phyloP scores from a whole-genome alignment of 2,113 vertebrate species.

The Jaculus jaculus region DNA sequence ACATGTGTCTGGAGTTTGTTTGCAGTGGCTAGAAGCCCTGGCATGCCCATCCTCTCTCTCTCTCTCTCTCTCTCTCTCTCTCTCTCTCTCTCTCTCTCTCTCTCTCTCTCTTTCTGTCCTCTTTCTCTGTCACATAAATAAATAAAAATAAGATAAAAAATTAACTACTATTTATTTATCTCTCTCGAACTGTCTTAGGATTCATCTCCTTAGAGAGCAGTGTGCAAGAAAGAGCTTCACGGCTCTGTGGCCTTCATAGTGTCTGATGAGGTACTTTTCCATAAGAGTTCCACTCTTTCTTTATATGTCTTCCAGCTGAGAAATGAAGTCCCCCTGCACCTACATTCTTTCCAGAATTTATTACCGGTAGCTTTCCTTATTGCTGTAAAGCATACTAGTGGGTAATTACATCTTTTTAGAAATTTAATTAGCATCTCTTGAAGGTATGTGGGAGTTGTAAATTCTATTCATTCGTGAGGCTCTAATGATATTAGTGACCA shows the following conservation, averaged over 20 bases:
- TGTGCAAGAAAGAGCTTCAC: neutral
- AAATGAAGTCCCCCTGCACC: neutral
- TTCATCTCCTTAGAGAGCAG: neutral
- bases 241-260: neutral
- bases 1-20: too few relatives aligned
- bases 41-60: too few relatives aligned
- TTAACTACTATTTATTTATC: neutral
- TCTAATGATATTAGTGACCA: slow-evolving; percentile 26
- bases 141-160: too few relatives aligned
- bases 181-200: neutral
- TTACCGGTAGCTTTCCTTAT: neutral
- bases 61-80: too few relatives aligned
- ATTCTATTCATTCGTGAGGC: slow-evolving; percentile 1
- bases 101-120: too few relatives aligned
- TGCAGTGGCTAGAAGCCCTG: too few relatives aligned
- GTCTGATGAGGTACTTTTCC: neutral
- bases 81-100: too few relatives aligned
- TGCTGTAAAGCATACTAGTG: neutral
- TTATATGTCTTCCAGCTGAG: neutral
- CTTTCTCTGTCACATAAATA: too few relatives aligned
- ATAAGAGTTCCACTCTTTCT: neutral
- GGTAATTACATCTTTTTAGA: slow-evolving; percentile 10
- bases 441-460: slow-evolving; percentile 12
- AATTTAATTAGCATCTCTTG: slow-evolving; percentile 28
- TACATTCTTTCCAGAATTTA: slow-evolving; percentile 11